phyloP scores from a whole-genome alignment of 1,140 invertebrate species.

The Euura lappo region DNA sequence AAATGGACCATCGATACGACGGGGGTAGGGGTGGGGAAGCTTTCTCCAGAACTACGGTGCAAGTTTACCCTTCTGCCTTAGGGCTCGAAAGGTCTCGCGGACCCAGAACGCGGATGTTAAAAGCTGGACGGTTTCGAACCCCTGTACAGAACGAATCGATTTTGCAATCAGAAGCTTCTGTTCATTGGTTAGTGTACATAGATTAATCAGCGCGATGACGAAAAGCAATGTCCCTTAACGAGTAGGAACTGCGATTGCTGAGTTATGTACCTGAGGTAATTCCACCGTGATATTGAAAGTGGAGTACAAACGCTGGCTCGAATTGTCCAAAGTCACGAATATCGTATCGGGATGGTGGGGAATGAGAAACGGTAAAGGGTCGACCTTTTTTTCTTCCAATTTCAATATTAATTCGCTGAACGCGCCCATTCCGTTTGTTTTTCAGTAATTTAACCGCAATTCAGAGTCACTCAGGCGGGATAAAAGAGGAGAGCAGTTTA shows the following conservation, averaged over 20 bases:
- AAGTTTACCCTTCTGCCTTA: not conserved
- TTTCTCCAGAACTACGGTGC: not conserved
- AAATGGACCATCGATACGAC: not conserved
- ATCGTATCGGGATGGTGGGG: not conserved
- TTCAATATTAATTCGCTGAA: no score
- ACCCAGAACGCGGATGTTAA: not conserved
- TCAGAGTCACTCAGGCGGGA: not conserved
- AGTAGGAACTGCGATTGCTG: no score
- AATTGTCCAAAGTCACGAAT: not conserved
- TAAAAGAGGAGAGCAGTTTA: not conserved
- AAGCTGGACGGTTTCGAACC: not conserved
- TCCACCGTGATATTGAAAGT: not conserved
- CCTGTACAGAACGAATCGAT: not conserved
- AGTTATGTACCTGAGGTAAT: not conserved
- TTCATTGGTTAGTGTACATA: not conserved
- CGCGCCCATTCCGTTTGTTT: not conserved
- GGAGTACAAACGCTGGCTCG: not conserved
- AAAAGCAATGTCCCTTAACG: no score
- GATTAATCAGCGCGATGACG: no score
- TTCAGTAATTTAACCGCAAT: slow-evolving; percentile 1
- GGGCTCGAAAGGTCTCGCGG: not conserved
- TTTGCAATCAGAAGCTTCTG: not conserved
- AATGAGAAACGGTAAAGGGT: no score
- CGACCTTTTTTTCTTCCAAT: not conserved
- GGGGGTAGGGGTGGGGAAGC: not conserved